phyloP scores from a whole-genome alignment of 2,113 vertebrate species.

The Prinia subflava region DNA sequence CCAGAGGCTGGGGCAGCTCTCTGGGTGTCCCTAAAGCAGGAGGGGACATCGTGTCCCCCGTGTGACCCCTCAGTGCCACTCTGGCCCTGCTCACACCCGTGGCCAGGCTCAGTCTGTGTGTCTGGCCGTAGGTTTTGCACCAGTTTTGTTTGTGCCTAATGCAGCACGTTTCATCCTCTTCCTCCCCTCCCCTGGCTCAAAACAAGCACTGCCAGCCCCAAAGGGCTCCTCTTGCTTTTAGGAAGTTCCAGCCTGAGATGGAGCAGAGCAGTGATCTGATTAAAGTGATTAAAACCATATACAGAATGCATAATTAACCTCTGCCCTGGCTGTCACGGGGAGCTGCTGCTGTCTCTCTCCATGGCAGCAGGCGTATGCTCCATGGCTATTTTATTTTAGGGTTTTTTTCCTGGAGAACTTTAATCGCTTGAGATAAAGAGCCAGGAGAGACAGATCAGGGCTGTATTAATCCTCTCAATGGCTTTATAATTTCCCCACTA shows the following conservation, averaged over 20 bases:
- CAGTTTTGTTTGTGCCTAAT: not conserved
- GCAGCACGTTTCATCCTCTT: not conserved
- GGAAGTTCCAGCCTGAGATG: constrained; percentile 52
- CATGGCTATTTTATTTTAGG: not conserved
- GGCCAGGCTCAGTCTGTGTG: not conserved
- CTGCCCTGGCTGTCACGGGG: constrained; percentile 54
- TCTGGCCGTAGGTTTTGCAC: not conserved
- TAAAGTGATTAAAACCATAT: constrained; percentile 76
- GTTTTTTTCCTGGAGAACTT: constrained; percentile 52
- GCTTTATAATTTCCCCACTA: constrained; percentile 76
- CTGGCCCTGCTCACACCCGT: not conserved
- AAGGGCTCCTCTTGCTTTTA: constrained; percentile 39
- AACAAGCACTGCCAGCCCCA: constrained; percentile 17
- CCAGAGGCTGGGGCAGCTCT: not conserved
- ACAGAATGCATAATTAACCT: constrained; percentile 76
- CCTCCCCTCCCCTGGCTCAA: not conserved
- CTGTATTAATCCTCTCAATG: constrained; percentile 78
- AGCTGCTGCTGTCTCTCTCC: constrained; percentile 64
- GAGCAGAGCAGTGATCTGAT: constrained; percentile 49
- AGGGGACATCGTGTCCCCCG: not conserved
- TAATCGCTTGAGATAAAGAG: constrained; percentile 78
- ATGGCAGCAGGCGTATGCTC: constrained; percentile 64
- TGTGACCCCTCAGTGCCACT: not conserved
- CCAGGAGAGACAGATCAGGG: constrained; percentile 73
- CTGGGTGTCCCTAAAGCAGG: not conserved